Percentiles rank a stretch among this genome's conserved stretches.
Conservation (phyloP, 2,113 vertebrate genomes). For the Entelurus aequoreus region DNA sequence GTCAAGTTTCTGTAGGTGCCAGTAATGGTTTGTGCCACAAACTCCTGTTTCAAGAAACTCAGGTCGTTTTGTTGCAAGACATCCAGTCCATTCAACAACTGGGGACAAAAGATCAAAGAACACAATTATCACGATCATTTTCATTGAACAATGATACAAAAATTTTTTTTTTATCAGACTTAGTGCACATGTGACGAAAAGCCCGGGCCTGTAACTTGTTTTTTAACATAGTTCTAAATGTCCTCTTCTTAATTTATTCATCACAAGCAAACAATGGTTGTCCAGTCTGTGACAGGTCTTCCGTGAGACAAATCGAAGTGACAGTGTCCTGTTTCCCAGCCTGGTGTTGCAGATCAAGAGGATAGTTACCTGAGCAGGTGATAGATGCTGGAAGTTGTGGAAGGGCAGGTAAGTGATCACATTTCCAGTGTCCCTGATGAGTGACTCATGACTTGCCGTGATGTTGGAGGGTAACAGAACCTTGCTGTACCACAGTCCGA, state of each 20-base stretch:
- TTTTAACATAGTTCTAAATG: slow-evolving; percentile 4
- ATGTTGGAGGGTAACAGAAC: slow-evolving; percentile 43
- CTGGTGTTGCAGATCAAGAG: slow-evolving; percentile 58
- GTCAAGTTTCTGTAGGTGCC: slow-evolving; percentile 65
- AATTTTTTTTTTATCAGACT: no score
- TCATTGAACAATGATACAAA: no score
- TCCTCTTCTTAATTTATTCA: slow-evolving; percentile 52
- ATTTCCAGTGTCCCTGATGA: slow-evolving; percentile 70
- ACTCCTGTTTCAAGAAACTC: slow-evolving; percentile 60
- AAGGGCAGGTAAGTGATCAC: slow-evolving; percentile 76
- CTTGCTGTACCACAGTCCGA: slow-evolving; percentile 70
- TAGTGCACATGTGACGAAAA: no score
- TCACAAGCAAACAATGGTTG: slow-evolving; percentile 28
- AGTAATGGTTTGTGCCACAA: slow-evolving; percentile 60
- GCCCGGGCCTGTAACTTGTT: neutral
- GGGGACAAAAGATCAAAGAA: neutral
- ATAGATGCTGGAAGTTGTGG: slow-evolving; percentile 74
- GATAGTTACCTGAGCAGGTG: slow-evolving; percentile 76
- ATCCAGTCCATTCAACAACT: slow-evolving; percentile 70
- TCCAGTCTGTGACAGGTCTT: slow-evolving; percentile 26
- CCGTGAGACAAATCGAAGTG: slow-evolving; percentile 21
- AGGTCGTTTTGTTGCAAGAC: slow-evolving; percentile 61
- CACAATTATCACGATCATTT: no score
- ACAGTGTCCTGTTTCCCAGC: slow-evolving; percentile 44
- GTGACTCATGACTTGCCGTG: slow-evolving; percentile 41